These are phyloP conservation scores for Lophotis ruficrista DNA, from an alignment of 2,113 vertebrate genomes.

Conservation along the genomic window DNA sequence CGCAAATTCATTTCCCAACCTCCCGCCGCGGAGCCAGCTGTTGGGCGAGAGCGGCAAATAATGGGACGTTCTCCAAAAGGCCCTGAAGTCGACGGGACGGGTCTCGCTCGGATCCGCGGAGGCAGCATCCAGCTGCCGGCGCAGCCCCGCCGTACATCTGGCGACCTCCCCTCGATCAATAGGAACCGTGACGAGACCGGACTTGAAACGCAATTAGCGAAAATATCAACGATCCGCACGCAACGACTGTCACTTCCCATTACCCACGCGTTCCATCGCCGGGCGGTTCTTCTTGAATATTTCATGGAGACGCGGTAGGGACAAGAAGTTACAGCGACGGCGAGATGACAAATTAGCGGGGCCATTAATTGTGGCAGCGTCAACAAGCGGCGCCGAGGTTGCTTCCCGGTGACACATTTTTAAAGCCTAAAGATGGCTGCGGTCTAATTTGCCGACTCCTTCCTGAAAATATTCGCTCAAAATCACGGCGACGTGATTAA, in stretches of 20 bases:
- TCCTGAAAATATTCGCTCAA: background rate
- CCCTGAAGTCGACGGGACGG: background rate
- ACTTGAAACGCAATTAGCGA: constrained; percentile 51
- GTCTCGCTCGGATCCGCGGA: background rate
- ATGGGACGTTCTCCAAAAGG: background rate
- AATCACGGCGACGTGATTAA: background rate
- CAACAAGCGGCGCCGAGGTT: background rate
- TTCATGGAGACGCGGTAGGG: background rate
- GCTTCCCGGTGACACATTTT: background rate
- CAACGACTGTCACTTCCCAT: constrained; percentile 37
- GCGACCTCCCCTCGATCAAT: constrained; percentile 13
- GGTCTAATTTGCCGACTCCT: background rate
- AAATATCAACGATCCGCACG: constrained; percentile 34
- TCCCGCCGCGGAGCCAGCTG: background rate
- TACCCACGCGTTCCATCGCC: background rate
- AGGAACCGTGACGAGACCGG: constrained; percentile 5
- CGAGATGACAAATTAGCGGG: constrained; percentile 28
- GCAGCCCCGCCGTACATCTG: background rate
- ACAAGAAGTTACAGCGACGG: background rate
- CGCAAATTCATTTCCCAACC: background rate
- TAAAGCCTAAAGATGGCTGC: background rate
- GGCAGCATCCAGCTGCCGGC: background rate
- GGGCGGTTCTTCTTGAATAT: constrained; percentile 27
- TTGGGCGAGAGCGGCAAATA: background rate
- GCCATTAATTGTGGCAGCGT: constrained; percentile 39